phyloP scores from a whole-genome alignment of 2,888 invertebrate genomes.

The Prostheceraeus crozeri region DNA sequence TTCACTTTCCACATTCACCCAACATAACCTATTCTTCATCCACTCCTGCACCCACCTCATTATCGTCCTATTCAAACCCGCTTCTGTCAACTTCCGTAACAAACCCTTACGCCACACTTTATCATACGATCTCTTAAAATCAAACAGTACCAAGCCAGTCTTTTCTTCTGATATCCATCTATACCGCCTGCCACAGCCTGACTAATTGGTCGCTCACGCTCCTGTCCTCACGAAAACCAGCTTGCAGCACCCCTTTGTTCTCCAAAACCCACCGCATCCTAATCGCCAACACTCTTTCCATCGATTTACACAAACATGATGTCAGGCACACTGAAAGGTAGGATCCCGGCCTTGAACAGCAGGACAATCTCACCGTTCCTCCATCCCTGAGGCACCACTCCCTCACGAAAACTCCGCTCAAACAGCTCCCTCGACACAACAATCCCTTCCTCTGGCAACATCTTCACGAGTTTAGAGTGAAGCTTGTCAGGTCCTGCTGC shows the following conservation, averaged over 20 bases:
- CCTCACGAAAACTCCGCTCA: too few species aligned
- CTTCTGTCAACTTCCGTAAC: background rate
- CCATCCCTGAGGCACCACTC: too few species aligned
- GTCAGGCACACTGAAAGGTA: constrained; percentile 2
- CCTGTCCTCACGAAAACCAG: background rate
- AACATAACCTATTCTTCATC: background rate
- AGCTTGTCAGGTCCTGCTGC: too few species aligned
- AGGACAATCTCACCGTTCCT: too few species aligned
- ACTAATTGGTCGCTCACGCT: background rate
- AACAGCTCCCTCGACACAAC: too few species aligned
- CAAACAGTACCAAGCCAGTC: background rate
- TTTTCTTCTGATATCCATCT: too few species aligned
- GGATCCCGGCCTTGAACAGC: too few species aligned
- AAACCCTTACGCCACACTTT: background rate
- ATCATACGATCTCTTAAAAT: background rate
- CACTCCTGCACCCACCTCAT: constrained; percentile 6
- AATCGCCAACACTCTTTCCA: background rate
- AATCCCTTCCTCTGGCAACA: too few species aligned
- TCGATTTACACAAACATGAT: background rate
- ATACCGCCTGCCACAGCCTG: constrained; percentile 13
- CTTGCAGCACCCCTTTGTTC: constrained; percentile 5
- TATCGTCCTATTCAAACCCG: background rate
- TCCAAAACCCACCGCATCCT: background rate
- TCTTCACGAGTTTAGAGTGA: too few species aligned
- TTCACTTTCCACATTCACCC: background rate